These are phyloP conservation scores for Paraplagusia blochii DNA, from an alignment of 2,113 vertebrate genomes.

Conservation along the genomic window DNA sequence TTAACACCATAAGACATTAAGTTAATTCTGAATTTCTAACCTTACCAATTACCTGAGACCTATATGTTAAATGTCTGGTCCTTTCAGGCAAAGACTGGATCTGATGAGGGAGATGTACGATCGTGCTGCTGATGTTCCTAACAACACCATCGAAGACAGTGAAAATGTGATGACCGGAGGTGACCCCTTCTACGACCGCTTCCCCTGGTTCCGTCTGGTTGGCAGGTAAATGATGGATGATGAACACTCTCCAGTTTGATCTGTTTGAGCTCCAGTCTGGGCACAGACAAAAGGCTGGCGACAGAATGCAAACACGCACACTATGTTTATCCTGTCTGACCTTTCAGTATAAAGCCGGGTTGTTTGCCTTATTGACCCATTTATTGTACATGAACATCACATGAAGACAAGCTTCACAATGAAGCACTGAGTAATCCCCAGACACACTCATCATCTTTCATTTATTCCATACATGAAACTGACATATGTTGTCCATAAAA, in stretches of 20 bases:
- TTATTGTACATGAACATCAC: slow-evolving; percentile 4
- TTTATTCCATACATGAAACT: not conserved
- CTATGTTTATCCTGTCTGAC: slow-evolving; percentile 7
- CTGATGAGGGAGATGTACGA: slow-evolving; percentile 98
- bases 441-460: not conserved
- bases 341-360: slow-evolving; percentile 13
- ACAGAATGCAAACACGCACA: slow-evolving; percentile 4
- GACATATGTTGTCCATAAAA: not conserved
- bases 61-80: too few relatives aligned
- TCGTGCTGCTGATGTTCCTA: slow-evolving; percentile 91
- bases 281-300: not conserved
- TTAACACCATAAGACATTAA: too few relatives aligned
- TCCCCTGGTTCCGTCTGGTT: slow-evolving; percentile 98
- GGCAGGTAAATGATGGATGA: slow-evolving; percentile 84
- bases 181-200: slow-evolving; percentile 97
- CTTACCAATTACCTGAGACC: too few relatives aligned
- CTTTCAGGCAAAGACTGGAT: slow-evolving; percentile 88
- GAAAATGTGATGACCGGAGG: slow-evolving; percentile 91
- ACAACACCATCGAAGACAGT: slow-evolving; percentile 83
- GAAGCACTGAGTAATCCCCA: not conserved
- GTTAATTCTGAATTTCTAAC: too few relatives aligned
- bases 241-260: not conserved
- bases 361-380: not conserved
- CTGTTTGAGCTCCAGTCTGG: not conserved
- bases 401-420: slow-evolving; percentile 4